Evolutionary conservation across 2,113 vertebrate species (phyloP), one percentile per base, ranked within the genome.

Genomic region (Nibea coibor): DNA sequence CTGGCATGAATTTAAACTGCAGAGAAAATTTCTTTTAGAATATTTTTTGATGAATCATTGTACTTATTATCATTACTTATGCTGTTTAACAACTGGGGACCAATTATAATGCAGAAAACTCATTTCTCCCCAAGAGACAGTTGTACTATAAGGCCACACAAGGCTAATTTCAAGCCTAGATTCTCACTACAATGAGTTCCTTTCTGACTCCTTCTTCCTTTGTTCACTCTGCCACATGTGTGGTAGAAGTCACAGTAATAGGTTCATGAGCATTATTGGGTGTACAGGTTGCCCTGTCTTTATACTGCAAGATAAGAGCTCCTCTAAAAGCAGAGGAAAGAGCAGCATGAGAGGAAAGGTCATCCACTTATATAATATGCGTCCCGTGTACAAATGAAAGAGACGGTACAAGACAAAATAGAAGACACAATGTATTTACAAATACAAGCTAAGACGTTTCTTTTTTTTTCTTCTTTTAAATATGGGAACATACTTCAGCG

Each of bases 281-380:
- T 17, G 78, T 11, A 81, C 86, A 63, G 45, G 65, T 24, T 64
- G 80, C 67, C 53, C 50, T 71, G 58, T 68, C 51, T 65, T 56
- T 51, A n/a, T 35, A 26, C 12, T 54, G 9, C 62, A 28, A 19
- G 12, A 68, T 72, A 73, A 82, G 62, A 80, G 48, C 10, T 53
- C 31, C n/a, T 39, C 10, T 57, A 24, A 65, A 80, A 57, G 50
- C 14, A 3, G n/a, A 73, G 5, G 19, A 75, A 63, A 57, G 54
- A 56, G 24, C 16, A 79, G 7, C 78, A 51, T 3, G 15, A 75
- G 35, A 56, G 14, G 3, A 51, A 5, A 82, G 35, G 48, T 51
- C 35, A 26, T 35, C 2, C 16, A 28, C 15, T 56, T 43, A 16
- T 48, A 24, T 65, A 2, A 54, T 58, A 26, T 66, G 39, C 1